Percentiles rank a stretch among this genome's conserved stretches.
Conservation (phyloP, 1,140 invertebrate genomes). For the Steinernema feltiae region DNA sequence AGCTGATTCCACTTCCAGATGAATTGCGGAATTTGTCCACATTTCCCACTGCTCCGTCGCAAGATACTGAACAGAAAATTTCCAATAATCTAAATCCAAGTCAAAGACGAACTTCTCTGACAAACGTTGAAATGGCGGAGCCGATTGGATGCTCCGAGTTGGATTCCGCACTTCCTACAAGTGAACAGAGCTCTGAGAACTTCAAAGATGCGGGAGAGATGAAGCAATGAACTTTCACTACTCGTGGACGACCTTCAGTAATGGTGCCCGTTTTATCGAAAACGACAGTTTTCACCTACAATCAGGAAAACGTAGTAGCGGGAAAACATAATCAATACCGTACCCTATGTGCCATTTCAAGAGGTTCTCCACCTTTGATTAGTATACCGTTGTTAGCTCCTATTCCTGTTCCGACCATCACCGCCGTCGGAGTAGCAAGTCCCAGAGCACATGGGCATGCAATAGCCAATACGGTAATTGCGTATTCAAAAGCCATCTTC, state of each 20-base stretch:
- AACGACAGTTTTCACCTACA: conserved; percentile 79
- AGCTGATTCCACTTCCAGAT: conserved; percentile 48
- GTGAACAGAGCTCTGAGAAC: conserved; percentile 69
- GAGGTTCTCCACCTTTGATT: conserved; percentile 91
- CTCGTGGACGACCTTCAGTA: conserved; percentile 78
- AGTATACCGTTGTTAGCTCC: conserved; percentile 89
- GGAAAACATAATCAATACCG: neutral
- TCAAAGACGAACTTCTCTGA: conserved; percentile 66
- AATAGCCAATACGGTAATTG: conserved; percentile 89
- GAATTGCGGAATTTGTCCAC: conserved; percentile 41
- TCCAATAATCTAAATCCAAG: neutral
- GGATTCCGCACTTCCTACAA: conserved; percentile 80
- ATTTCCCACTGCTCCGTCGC: conserved; percentile 4
- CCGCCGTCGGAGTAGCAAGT: conserved; percentile 88
- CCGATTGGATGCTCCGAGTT: conserved; percentile 96
- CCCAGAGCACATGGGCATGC: conserved; percentile 96
- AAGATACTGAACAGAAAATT: conserved; percentile 15
- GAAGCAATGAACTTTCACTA: conserved; percentile 72
- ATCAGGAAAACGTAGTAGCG: conserved; percentile 30
- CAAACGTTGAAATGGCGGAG: conserved; percentile 81
- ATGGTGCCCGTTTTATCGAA: conserved; percentile 99
- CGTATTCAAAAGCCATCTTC: conserved; percentile 86
- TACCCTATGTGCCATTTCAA: conserved; percentile 93
- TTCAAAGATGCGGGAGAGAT: conserved; percentile 66
- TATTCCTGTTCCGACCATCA: conserved; percentile 72